Evolutionary conservation across 2,888 invertebrate genomes (phyloP), one percentile per base, ranked within the genome.

Genomic region (Hyposoter dolosus): DNA sequence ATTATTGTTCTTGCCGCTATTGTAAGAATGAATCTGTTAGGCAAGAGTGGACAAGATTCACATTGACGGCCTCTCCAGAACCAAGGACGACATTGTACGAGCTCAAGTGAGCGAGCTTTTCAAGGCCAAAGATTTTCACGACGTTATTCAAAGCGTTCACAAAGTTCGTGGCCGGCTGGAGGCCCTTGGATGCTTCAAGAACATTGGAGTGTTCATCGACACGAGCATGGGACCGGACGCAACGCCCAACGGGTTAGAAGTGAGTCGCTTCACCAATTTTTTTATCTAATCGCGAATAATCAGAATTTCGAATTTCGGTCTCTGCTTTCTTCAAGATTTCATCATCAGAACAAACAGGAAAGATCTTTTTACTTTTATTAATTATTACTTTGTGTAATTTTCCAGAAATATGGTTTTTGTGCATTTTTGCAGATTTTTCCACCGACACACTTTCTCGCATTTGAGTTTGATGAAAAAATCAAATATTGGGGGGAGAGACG

Each of bases 101-200:
- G 96, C 96, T 90, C 97, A 97, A 43, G 96, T 99, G 0, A 95
- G 96, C 81, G 97, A 97, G 10, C 95, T 99, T 23, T 98, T 99
- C 94, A 96, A 96, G 88, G 98, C 98, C 0, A 95, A 95, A 9
- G 98, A 97, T 94, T 98, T 99, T 92, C 96, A 98, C 92, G 98
- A 99, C 92, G 97, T 98, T 86, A 96, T 97, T 89, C 90, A 96
- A 43, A 95, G 96, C 88, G 96, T 96, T 0, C 96, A 97, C 91
- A 95, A 95, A 95, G 97, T 96, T 90, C 96, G 97, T 76, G 95
- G 96, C 23, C 97, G 97, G 88, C 95, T 99, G 81, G 97, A 98
- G 92, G 96, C 96, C 76, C 95, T 99, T 89, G 99, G 98, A 6
- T 98, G 99, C 92, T 99, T 99, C 94, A 97, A 97, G 84, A 97